Base-by-base conservation (phyloP, 2,113 vertebrate genomes). In the Antennarius striatus region DNA sequence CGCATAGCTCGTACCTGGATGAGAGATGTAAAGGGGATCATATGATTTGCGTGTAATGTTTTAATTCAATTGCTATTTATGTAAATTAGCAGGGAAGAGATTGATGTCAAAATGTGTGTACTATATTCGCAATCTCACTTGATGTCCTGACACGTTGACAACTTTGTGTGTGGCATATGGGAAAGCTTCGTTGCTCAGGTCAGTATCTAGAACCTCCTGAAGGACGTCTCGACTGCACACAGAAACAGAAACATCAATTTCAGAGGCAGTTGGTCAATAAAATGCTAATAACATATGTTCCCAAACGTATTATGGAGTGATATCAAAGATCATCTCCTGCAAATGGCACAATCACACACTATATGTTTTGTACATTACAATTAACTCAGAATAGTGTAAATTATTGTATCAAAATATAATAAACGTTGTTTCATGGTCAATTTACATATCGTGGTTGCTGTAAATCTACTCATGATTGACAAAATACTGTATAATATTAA, bases 121-220 rank as follows among this genome's bases (percentile, higher is more conserved):
- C 40, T 50, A 22, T 43, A 40, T 63, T 11, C 45, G 32, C 32
- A 36, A 36, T 46, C 87, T 82, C 90, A 98, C 96, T 94, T 79
- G 83, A 86, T 95, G 95, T 54, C 95, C 95, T 0, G 93, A 94
- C 0, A 93, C 95, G 0, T 40, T 90, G 58, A 92, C 90, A 46
- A 98, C 81, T 77, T 93, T 93, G 91, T 99, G 96, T 2, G 94
- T 94, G 47, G 96, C 99, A 91, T 99, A 99, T 0, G 96, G 96
- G 67, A 99, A 99, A 15, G 94, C 93, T 10, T 95, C 91, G 0
- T 98, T 90, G 80, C 94, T 95, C 79, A 99, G 93, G 84, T 99
- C 96, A 0, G 93, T 59, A 45, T 97, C 94, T 0, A 99, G 83
- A 54, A 99, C 93, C 29, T 98, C 95, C 77, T 98, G 94, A 52